Percentiles rank a stretch among this genome's conserved stretches.
Evolutionary conservation across 1,140 invertebrate genomes (phyloP).

Genomic region (Lerema accius): DNA sequence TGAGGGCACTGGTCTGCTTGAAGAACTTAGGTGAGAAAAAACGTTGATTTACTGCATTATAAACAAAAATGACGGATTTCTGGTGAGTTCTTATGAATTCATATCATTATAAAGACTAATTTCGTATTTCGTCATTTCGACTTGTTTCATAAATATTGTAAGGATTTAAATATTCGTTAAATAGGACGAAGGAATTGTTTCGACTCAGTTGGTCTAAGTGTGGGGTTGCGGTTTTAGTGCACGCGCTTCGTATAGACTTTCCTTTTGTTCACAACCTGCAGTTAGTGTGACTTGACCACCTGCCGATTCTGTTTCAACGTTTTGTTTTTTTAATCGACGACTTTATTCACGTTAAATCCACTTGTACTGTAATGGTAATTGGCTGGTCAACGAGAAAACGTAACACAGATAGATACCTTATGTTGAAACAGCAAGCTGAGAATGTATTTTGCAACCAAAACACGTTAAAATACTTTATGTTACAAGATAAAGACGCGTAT

Average conservation of each 20-base stretch:
- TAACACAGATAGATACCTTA: too few species aligned
- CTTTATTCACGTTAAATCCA: slow-evolving; percentile 4
- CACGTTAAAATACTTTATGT: too few species aligned
- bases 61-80: too few species aligned
- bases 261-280: slow-evolving; percentile 8
- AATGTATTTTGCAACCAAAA: too few species aligned
- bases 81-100: too few species aligned
- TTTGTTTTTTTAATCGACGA: slow-evolving; percentile 26
- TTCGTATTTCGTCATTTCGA: slow-evolving; percentile 5
- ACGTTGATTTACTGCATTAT: too few species aligned
- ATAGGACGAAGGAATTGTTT: slow-evolving; percentile 25
- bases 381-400: too few species aligned
- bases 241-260: slow-evolving; percentile 29
- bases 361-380: neutral
- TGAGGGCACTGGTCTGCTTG: too few species aligned
- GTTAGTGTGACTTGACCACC: slow-evolving; percentile 20
- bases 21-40: too few species aligned
- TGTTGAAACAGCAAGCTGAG: too few species aligned
- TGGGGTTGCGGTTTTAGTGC: slow-evolving; percentile 29
- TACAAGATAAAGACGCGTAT: too few species aligned
- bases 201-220: slow-evolving; percentile 14
- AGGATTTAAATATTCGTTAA: slow-evolving; percentile 28
- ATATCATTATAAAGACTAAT: too few species aligned
- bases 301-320: slow-evolving; percentile 14
- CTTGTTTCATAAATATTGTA: neutral